These are phyloP conservation scores for Mythimna vitellina DNA, from an alignment of 2,888 invertebrate species.

Conservation along the genomic window DNA sequence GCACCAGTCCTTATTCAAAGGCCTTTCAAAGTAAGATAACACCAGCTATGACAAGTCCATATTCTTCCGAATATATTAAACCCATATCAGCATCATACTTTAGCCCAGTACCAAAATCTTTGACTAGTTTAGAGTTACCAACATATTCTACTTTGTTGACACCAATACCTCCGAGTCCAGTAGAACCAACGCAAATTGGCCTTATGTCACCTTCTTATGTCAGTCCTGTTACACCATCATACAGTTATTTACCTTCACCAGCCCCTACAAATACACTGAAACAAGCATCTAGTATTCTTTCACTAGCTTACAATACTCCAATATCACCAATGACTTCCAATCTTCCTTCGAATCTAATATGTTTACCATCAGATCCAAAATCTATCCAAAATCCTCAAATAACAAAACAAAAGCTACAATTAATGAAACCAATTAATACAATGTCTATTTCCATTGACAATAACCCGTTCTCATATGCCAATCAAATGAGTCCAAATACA, in stretches of 20 bases:
- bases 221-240: neutral
- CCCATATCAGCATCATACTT: neutral
- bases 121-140: neutral
- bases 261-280: neutral
- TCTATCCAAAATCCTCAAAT: neutral
- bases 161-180: neutral
- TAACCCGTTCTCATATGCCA: neutral
- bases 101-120: neutral
- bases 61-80: neutral
- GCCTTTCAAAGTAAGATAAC: neutral
- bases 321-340: neutral
- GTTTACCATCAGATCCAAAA: neutral
- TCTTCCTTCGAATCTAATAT: neutral
- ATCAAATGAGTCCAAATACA: slow-evolving; percentile 1
- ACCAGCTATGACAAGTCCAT: neutral
- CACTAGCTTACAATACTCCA: neutral
- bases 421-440: neutral
- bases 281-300: neutral
- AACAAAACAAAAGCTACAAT: neutral
- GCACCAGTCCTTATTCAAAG: neutral
- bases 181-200: neutral
- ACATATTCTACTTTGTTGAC: neutral
- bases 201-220: neutral
- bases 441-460: neutral
- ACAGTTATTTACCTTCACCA: neutral